Percentiles rank a stretch among this genome's conserved stretches.
Conservation (phyloP, 2,888 invertebrate species). For the Parascotia fuliginaria region DNA sequence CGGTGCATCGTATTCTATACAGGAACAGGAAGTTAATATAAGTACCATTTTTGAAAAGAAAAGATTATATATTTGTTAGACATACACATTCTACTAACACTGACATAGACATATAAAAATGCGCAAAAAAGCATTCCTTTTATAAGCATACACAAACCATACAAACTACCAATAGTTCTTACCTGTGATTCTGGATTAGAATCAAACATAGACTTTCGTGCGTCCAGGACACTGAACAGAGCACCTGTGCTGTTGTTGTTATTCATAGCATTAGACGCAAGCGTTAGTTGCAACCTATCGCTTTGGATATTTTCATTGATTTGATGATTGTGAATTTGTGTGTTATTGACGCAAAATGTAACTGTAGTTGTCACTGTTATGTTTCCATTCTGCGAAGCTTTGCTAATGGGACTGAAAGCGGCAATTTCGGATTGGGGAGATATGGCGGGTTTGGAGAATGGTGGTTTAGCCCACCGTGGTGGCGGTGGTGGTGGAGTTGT, state of each 20-base stretch:
- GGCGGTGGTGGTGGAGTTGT: conserved; percentile 93
- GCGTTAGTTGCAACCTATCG: conserved; percentile 82
- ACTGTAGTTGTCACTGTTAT: conserved; percentile 95
- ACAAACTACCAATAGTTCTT: conserved; percentile 55
- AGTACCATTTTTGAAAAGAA: conserved; percentile 45
- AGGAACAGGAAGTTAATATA: conserved; percentile 70
- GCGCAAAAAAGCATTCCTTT: conserved; percentile 49
- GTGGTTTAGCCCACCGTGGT: conserved; percentile 93
- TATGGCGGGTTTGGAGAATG: conserved; percentile 79
- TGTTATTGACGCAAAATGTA: conserved; percentile 91
- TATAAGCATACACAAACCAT: conserved; percentile 58
- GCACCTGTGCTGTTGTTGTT: conserved; percentile 73
- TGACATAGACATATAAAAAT: conserved; percentile 21
- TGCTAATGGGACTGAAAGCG: conserved; percentile 79
- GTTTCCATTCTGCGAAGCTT: conserved; percentile 87
- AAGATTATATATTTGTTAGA: conserved; percentile 48
- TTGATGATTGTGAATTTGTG: conserved; percentile 82
- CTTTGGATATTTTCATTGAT: conserved; percentile 79
- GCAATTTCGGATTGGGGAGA: conserved; percentile 76
- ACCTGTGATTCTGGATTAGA: conserved; percentile 76
- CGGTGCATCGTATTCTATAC: conserved; percentile 89
- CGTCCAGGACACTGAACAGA: conserved; percentile 69
- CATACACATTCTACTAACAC: conserved; percentile 41
- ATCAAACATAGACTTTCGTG: conserved; percentile 66
- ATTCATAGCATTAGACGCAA: conserved; percentile 81